These are phyloP conservation scores for Phocoena phocoena DNA, from an alignment of 2,113 vertebrate species.

Conservation along the genomic window DNA sequence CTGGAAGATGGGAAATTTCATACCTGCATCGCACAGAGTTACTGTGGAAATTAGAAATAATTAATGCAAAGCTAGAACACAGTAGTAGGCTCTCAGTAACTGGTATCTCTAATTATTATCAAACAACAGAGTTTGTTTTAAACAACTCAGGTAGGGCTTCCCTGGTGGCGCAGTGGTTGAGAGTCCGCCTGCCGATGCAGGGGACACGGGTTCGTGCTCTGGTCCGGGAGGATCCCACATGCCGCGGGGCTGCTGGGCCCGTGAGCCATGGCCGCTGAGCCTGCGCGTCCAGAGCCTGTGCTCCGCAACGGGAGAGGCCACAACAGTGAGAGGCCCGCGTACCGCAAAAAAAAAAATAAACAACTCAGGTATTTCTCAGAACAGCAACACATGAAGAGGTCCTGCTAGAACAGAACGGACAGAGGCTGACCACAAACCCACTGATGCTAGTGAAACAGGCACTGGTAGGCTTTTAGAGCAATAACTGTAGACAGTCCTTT, in stretches of 20 bases:
- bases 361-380: neutral
- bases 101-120: neutral
- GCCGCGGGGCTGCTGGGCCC: no score
- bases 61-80: constrained; percentile 17
- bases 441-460: neutral
- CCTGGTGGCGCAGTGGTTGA: no score
- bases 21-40: neutral
- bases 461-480: neutral
- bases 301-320: no score
- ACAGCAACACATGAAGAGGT: neutral
- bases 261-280: no score
- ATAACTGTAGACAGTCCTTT: neutral
- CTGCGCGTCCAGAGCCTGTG: no score
- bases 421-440: neutral
- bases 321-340: no score
- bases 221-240: no score
- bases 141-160: neutral
- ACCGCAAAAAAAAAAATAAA: neutral
- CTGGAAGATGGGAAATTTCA: neutral
- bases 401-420: neutral
- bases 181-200: no score
- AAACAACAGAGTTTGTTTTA: neutral
- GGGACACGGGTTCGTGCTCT: no score
- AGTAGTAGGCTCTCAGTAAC: neutral
- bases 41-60: constrained; percentile 14